These are phyloP conservation scores for Myotis findleyi DNA, from an alignment of 2,797 vertebrate genomes.

Conservation along the genomic window DNA sequence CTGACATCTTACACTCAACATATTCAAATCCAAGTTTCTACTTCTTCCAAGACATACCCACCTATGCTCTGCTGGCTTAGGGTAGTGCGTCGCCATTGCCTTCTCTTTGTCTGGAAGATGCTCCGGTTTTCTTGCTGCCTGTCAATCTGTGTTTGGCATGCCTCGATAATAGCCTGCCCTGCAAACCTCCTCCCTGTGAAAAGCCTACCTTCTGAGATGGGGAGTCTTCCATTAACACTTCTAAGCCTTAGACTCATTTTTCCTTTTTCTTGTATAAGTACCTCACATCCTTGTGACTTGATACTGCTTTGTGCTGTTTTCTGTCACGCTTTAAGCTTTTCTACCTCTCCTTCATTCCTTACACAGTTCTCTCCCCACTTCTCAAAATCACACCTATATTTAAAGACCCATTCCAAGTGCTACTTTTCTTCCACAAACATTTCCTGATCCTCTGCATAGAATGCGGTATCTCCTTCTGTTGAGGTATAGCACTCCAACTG, in stretches of 20 bases:
- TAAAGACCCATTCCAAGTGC: background rate
- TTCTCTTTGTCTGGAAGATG: background rate
- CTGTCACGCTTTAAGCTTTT: background rate
- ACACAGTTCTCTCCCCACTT: background rate
- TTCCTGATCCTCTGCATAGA: background rate
- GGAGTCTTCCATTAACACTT: background rate
- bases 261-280: background rate
- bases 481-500: background rate
- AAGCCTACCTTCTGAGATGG: background rate
- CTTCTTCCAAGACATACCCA: too few species aligned
- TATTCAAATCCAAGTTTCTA: background rate
- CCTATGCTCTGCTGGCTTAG: background rate
- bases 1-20: background rate
- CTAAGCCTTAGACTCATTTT: background rate
- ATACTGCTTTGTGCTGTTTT: background rate
- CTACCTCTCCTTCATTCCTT: background rate
- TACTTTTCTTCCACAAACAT: background rate
- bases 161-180: background rate
- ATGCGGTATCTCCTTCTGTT: background rate
- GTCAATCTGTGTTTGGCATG: background rate
- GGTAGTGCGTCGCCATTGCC: background rate
- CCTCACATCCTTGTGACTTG: background rate
- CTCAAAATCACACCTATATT: background rate
- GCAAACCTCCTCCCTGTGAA: background rate
- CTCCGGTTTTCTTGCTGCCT: background rate